Evolutionary conservation across 2,113 vertebrate species (phyloP).

Genomic region (Oryzias curvinotus): DNA sequence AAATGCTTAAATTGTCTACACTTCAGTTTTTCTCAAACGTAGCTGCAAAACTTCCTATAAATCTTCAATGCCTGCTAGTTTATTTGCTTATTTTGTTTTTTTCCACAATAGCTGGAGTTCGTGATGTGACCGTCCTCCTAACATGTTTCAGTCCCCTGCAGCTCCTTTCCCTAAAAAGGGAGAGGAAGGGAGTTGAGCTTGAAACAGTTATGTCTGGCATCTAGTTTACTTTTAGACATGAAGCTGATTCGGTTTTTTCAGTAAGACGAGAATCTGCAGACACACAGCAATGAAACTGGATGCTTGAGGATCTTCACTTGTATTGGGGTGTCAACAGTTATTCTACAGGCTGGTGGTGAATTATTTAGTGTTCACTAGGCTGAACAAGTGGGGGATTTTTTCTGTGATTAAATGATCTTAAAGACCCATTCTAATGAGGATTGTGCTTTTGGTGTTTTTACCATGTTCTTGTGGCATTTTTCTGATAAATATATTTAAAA

Average conservation of each 20-base stretch:
- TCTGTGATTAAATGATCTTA: no score
- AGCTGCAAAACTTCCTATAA: conserved; percentile 25
- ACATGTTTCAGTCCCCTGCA: conserved; percentile 15
- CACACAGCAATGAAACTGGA: neutral
- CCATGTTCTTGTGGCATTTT: no score
- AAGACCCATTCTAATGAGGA: no score
- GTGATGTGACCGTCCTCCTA: conserved; percentile 27
- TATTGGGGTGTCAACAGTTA: neutral
- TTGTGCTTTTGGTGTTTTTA: no score
- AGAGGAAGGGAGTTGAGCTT: conserved; percentile 14
- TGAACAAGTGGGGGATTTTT: no score
- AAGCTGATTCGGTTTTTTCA: conserved; percentile 2
- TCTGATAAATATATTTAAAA: no score
- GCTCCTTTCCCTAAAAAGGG: conserved; percentile 60
- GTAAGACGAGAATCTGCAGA: neutral
- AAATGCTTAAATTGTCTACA: neutral
- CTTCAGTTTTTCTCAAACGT: conserved; percentile 7
- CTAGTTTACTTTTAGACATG: conserved; percentile 21
- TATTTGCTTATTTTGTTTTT: neutral
- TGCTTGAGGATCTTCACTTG: neutral
- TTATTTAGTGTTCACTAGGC: neutral
- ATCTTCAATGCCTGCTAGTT: conserved; percentile 1
- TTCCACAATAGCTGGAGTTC: conserved; percentile 40
- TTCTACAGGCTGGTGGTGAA: neutral
- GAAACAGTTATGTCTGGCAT: conserved; percentile 29